Percentiles rank a stretch among this genome's conserved stretches.
phyloP scores from a whole-genome alignment of 2,113 vertebrate genomes.

The Orcinus orca region DNA sequence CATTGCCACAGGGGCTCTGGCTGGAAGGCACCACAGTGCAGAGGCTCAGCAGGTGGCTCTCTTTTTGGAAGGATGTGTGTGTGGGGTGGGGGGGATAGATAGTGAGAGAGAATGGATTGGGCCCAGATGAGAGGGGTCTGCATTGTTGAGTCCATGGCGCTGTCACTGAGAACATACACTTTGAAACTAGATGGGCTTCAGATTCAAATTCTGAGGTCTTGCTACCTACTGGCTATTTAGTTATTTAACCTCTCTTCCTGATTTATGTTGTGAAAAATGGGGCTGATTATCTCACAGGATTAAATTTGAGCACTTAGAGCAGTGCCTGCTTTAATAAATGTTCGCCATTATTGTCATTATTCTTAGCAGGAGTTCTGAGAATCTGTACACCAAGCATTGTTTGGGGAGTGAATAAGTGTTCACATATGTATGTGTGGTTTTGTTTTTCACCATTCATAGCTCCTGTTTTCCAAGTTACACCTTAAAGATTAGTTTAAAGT shows the following conservation, averaged over 20 bases:
- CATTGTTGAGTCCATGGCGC: neutral
- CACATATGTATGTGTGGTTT: neutral
- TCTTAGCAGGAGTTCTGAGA: neutral
- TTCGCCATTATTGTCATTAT: rapidly evolving
- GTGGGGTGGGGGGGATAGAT: neutral
- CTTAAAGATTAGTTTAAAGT: neutral
- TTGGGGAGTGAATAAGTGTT: neutral
- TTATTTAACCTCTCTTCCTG: neutral
- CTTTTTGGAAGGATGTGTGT: neutral
- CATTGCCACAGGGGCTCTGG: neutral
- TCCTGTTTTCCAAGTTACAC: neutral
- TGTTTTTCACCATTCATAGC: neutral
- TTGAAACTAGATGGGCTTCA: neutral
- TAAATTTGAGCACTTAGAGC: neutral
- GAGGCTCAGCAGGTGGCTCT: neutral
- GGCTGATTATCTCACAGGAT: neutral
- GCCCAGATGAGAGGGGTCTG: neutral
- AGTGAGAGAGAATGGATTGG: neutral
- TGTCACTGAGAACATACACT: neutral
- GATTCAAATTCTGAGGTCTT: neutral
- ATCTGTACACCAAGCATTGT: neutral
- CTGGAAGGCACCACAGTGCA: neutral
- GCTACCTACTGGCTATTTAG: neutral
- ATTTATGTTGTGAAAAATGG: neutral
- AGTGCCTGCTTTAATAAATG: no score